Conservation (phyloP, 2,888 invertebrate species). For the Hemithea aestivaria region DNA sequence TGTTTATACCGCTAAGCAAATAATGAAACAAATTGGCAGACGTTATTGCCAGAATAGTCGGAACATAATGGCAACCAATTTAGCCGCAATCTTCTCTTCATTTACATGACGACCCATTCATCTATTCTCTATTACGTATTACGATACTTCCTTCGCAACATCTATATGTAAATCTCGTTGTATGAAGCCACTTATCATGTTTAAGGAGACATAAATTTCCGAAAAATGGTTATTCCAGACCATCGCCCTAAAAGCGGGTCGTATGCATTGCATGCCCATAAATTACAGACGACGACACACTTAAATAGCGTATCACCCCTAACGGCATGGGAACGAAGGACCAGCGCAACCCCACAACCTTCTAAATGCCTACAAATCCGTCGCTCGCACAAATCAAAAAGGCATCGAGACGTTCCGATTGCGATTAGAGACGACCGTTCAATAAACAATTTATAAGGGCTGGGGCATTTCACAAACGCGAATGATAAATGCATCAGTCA, state of each 20-base stretch:
- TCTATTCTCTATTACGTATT: constrained; percentile 18
- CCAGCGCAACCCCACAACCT: constrained; percentile 43
- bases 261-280: constrained; percentile 65
- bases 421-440: constrained; percentile 68
- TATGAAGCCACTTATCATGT: constrained; percentile 26
- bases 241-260: constrained; percentile 67
- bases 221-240: constrained; percentile 61
- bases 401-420: constrained; percentile 58
- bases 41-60: too few species aligned
- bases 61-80: too few species aligned
- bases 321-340: constrained; percentile 65
- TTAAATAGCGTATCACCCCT: constrained; percentile 77
- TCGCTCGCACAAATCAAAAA: constrained; percentile 66
- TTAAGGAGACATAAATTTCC: constrained; percentile 48
- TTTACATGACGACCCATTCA: too few species aligned
- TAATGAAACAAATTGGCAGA: too few species aligned
- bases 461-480: constrained; percentile 53
- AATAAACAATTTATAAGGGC: constrained; percentile 67
- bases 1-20: too few species aligned
- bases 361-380: constrained; percentile 73
- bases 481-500: constrained; percentile 67
- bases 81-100: too few species aligned
- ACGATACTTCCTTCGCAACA: constrained; percentile 19
- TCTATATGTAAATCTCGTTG: constrained; percentile 26
- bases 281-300: constrained; percentile 70